Evolutionary conservation across 2,113 vertebrate species (phyloP).

Genomic region (Erythrolamprus reginae): DNA sequence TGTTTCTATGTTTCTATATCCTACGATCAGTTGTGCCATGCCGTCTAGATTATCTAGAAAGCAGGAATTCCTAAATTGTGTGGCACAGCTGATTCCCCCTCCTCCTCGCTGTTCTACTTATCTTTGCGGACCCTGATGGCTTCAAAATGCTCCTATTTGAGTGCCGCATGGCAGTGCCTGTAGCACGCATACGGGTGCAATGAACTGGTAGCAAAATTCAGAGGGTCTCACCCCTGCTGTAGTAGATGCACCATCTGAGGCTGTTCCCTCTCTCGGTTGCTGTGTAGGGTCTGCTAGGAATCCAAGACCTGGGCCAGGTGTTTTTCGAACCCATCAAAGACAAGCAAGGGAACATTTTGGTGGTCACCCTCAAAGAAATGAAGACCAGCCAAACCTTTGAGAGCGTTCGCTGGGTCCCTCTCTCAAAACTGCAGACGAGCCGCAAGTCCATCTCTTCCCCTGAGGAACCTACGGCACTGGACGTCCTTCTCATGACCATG

Average conservation of each 20-base stretch:
- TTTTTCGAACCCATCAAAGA: conserved; percentile 88
- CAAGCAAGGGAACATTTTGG: conserved; percentile 86
- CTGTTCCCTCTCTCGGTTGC: neutral
- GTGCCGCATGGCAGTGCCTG: too few relatives aligned
- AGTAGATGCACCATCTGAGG: rapidly evolving
- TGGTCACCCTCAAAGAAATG: conserved; percentile 84
- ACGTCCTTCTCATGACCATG: conserved; percentile 80
- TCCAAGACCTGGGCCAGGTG: conserved; percentile 83
- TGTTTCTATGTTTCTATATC: too few relatives aligned
- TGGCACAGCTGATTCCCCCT: too few relatives aligned
- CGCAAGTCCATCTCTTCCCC: conserved; percentile 85
- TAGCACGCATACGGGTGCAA: too few relatives aligned
- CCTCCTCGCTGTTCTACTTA: too few relatives aligned
- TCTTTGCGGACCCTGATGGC: too few relatives aligned
- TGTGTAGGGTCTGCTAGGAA: conserved; percentile 78
- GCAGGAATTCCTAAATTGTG: too few relatives aligned
- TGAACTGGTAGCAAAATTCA: too few relatives aligned
- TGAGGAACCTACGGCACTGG: conserved; percentile 82
- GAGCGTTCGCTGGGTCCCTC: conserved; percentile 78
- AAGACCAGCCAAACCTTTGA: conserved; percentile 74
- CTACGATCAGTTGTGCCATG: too few relatives aligned
- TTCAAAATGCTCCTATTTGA: too few relatives aligned
- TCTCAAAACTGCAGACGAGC: conserved; percentile 82
- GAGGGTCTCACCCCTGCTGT: too few relatives aligned
- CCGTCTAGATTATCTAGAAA: too few relatives aligned